Conservation (phyloP, 2,888 invertebrate species). For the Epinotia ramella region DNA sequence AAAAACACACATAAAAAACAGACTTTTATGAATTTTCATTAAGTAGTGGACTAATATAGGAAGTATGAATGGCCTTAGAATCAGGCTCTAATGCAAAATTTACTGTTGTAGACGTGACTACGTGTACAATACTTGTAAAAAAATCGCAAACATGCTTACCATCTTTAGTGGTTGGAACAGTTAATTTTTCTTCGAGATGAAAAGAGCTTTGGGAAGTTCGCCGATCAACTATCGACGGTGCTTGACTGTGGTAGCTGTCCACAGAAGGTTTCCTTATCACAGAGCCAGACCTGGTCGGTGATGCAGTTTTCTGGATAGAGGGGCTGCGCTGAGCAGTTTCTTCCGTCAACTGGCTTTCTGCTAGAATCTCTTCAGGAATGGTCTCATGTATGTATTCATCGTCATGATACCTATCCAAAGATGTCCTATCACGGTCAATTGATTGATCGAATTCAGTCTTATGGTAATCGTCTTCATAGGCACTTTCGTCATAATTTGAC, state of each 20-base stretch:
- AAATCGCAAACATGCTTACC: slow-evolving; percentile 56
- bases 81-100: too few relatives aligned
- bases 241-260: slow-evolving; percentile 80
- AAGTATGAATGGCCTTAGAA: too few relatives aligned
- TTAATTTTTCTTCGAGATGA: slow-evolving; percentile 85
- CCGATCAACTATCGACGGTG: slow-evolving; percentile 76
- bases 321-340: slow-evolving; percentile 57
- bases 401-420: slow-evolving; percentile 79
- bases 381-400: slow-evolving; percentile 75
- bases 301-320: slow-evolving; percentile 72
- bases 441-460: slow-evolving; percentile 82
- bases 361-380: slow-evolving; percentile 68
- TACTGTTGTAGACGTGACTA: too few relatives aligned
- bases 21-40: too few relatives aligned
- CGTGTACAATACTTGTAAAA: neutral
- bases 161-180: slow-evolving; percentile 74
- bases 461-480: slow-evolving; percentile 83
- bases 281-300: slow-evolving; percentile 73
- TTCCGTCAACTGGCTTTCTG: slow-evolving; percentile 71
- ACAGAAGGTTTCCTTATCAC: slow-evolving; percentile 76
- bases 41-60: too few relatives aligned
- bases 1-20: too few relatives aligned
- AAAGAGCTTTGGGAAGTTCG: slow-evolving; percentile 81
- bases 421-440: slow-evolving; percentile 73
- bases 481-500: slow-evolving; percentile 81